Base-by-base conservation (phyloP, 1,140 invertebrate genomes). In the Leucophenga varia region DNA sequence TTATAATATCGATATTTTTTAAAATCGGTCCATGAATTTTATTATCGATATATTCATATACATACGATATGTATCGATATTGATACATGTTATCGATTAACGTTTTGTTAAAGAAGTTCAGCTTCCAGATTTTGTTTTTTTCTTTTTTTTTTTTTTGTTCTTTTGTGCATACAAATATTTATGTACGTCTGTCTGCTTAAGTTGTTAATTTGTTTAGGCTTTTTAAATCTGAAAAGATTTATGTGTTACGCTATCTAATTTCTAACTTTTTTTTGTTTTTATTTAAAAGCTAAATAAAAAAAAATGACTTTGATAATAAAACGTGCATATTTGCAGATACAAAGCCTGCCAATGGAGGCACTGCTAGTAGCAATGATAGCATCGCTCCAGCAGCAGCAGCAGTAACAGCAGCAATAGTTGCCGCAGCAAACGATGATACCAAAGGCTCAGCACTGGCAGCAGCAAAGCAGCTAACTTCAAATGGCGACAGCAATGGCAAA, bases 381-480 rank as follows among this genome's bases (percentile, higher is more conserved):
- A 20, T 28, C 7, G 17, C 10, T 1, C 19, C 22, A 2, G 20
- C 12, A 10, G 36, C 12, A 8, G 44, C 40, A 4, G 18, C 34
- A 19, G 37, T 17, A 40, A 22, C 21, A 16, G 10, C 28, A n/a
- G 18, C 39, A 7, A 13, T 10, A 2, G 1, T 6, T 21, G 20
- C 6, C 9, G 31, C 13, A 21, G n/a, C 32, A 4, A 22, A 31
- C 9, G 12, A n/a, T 3, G 30, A 32, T 10, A 37, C 19, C 17
- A 65, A 65, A 28, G 59, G 45, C 48, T 59, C 34, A 28, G 47
- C 55, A 3, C 20, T 55, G 34, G 34, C 34, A 12, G 44, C 41
- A 30, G 30, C 40, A 16, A 49, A 35, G 10, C 46, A 43, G 25
- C n/a, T 63, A 20, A 32, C 48, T n/a, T n/a, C 7, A 46, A 51